Percentiles rank a stretch among this genome's conserved stretches.
Evolutionary conservation across 2,797 vertebrate genomes (phyloP).

Genomic region (Alca torda): DNA sequence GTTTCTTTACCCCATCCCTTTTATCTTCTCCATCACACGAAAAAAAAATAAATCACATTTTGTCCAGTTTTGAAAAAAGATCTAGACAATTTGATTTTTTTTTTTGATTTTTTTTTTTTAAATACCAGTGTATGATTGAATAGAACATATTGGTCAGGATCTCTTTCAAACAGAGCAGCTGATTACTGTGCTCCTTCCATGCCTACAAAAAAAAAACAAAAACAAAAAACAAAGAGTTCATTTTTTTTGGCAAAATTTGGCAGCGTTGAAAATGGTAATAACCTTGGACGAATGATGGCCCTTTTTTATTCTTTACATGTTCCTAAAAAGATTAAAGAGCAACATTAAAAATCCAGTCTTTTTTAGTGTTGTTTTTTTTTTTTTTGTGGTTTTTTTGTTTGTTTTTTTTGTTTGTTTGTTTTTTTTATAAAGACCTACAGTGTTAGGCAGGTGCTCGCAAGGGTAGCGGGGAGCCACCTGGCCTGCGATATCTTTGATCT

Average conservation of each 20-base stretch:
- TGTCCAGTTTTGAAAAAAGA: conserved; percentile 58
- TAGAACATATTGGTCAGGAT: conserved; percentile 34
- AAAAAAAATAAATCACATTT: neutral
- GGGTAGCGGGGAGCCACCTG: conserved; percentile 32
- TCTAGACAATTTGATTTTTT: conserved; percentile 26
- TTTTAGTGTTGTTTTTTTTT: neutral
- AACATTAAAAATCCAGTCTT: conserved; percentile 68
- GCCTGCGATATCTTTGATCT: conserved; percentile 60
- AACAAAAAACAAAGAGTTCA: conserved; percentile 47
- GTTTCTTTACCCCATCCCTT: conserved; percentile 53
- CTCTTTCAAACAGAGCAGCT: conserved; percentile 37
- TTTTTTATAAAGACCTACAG: conserved; percentile 65
- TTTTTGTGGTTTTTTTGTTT: neutral
- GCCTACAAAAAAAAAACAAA: conserved; percentile 34
- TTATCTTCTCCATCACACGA: conserved; percentile 53
- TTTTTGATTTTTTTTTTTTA: neutral
- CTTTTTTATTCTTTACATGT: conserved; percentile 55
- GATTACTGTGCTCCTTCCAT: conserved; percentile 71
- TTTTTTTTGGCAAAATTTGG: conserved; percentile 89
- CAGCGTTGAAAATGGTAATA: conserved; percentile 78
- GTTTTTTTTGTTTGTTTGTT: neutral
- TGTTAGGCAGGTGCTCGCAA: conserved; percentile 62
- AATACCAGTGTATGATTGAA: conserved; percentile 47
- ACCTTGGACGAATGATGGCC: conserved; percentile 65
- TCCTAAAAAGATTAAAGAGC: conserved; percentile 72